phyloP scores from a whole-genome alignment of 2,797 vertebrate genomes.

The Hyperoplus immaculatus region DNA sequence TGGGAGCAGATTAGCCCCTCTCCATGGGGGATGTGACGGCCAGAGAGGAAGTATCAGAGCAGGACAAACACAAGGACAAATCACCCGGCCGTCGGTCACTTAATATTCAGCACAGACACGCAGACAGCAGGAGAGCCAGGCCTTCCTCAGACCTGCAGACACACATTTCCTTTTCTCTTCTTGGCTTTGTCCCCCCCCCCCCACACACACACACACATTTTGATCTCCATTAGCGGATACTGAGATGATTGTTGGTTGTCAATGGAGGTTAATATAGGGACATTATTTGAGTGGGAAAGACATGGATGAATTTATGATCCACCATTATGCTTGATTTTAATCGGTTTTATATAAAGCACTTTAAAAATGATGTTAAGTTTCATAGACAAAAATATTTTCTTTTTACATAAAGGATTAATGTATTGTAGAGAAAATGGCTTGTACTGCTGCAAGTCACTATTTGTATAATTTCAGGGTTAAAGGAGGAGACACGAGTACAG shows the following conservation, averaged over 20 bases:
- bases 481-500: not conserved
- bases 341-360: not conserved
- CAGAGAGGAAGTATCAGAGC: slow-evolving; percentile 78
- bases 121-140: slow-evolving; percentile 63
- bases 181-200: slow-evolving; percentile 23
- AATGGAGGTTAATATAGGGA: not conserved
- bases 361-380: not conserved
- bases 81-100: slow-evolving; percentile 61
- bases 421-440: not conserved
- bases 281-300: not conserved
- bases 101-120: slow-evolving; percentile 74
- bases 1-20: slow-evolving; percentile 79
- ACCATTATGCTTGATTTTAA: not conserved
- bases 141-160: slow-evolving; percentile 46
- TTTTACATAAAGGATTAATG: not conserved
- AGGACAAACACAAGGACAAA: slow-evolving; percentile 81
- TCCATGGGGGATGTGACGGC: slow-evolving; percentile 73
- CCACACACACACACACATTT: not conserved
- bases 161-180: slow-evolving; percentile 15
- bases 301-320: not conserved
- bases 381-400: not conserved
- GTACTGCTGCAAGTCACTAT: too few species aligned
- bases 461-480: not conserved
- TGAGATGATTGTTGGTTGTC: not conserved
- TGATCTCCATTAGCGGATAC: slow-evolving; percentile 24